A percentile compares a stretch with the other conserved stretches of the same genome.
Conservation (phyloP, 2,888 invertebrate species). For the Palloptera scutellata region DNA sequence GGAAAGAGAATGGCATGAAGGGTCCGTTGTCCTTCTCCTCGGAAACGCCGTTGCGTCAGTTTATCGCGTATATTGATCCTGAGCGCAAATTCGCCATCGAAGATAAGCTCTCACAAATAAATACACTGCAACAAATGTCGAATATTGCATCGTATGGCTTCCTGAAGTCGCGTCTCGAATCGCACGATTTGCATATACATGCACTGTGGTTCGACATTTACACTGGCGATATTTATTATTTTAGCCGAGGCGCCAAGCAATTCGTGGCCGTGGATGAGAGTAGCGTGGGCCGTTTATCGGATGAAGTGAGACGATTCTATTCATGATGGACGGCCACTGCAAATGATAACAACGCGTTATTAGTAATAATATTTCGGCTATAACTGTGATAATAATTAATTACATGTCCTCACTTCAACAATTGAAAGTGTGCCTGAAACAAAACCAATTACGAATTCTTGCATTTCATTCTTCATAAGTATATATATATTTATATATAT, state of each 20-base stretch:
- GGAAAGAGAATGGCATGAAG: slow-evolving; percentile 68
- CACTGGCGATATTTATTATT: slow-evolving; percentile 94
- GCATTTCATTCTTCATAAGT: too few species aligned
- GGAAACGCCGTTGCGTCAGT: slow-evolving; percentile 85
- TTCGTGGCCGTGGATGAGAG: slow-evolving; percentile 88
- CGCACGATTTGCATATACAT: slow-evolving; percentile 85
- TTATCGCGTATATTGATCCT: slow-evolving; percentile 93
- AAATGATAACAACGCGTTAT: too few species aligned
- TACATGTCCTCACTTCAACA: too few species aligned
- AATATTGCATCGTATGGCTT: slow-evolving; percentile 94
- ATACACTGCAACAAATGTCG: slow-evolving; percentile 90
- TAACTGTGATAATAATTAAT: too few species aligned
- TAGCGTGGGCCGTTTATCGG: slow-evolving; percentile 76
- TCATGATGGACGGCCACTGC: slow-evolving; percentile 65
- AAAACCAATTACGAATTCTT: too few species aligned
- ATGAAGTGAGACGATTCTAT: slow-evolving; percentile 82
- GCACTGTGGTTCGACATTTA: slow-evolving; percentile 98
- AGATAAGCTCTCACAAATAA: slow-evolving; percentile 95
- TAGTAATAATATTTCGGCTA: too few species aligned
- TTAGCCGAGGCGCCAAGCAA: slow-evolving; percentile 84
- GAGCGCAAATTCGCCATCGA: slow-evolving; percentile 86
- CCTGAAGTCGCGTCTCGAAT: slow-evolving; percentile 80
- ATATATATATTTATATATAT: too few species aligned
- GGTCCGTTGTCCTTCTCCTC: slow-evolving; percentile 85
- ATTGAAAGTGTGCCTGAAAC: too few species aligned